Conservation (phyloP, 1,140 invertebrate genomes). For the Diprion similis region DNA sequence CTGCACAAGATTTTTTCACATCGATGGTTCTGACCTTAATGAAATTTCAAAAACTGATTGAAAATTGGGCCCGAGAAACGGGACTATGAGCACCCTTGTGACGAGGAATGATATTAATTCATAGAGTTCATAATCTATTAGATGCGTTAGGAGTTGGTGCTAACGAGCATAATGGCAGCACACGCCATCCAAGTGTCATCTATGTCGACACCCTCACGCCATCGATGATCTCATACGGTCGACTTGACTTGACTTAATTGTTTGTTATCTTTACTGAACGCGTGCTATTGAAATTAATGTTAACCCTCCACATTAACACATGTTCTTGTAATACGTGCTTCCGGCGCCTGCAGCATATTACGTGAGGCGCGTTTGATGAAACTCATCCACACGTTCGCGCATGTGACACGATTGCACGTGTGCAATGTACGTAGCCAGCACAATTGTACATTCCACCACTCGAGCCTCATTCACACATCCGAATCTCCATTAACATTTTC, state of each 20-base stretch:
- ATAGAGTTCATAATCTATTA: constrained; percentile 61
- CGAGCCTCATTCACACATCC: too few species aligned
- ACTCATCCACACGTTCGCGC: constrained; percentile 52
- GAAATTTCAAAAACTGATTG: too few species aligned
- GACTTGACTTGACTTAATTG: constrained; percentile 57
- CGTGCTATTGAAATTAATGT: constrained; percentile 64
- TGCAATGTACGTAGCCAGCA: too few species aligned
- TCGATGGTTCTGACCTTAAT: too few species aligned
- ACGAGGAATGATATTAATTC: constrained; percentile 54
- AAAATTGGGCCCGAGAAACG: too few species aligned
- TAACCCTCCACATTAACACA: constrained; percentile 55
- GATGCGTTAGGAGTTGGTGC: constrained; percentile 55
- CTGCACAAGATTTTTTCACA: too few species aligned
- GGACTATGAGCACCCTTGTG: constrained; percentile 40
- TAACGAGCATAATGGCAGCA: constrained; percentile 59
- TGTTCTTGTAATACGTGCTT: constrained; percentile 57
- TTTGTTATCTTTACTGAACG: constrained; percentile 61
- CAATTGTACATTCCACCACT: too few species aligned
- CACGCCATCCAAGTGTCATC: constrained; percentile 60
- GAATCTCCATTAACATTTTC: too few species aligned
- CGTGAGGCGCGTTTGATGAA: constrained; percentile 46
- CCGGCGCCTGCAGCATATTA: constrained; percentile 42
- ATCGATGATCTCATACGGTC: constrained; percentile 62
- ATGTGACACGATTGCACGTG: not conserved
- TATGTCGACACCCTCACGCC: constrained; percentile 56